These are phyloP conservation scores for Falco berigora DNA, from an alignment of 2,797 vertebrate species.

Conservation along the genomic window DNA sequence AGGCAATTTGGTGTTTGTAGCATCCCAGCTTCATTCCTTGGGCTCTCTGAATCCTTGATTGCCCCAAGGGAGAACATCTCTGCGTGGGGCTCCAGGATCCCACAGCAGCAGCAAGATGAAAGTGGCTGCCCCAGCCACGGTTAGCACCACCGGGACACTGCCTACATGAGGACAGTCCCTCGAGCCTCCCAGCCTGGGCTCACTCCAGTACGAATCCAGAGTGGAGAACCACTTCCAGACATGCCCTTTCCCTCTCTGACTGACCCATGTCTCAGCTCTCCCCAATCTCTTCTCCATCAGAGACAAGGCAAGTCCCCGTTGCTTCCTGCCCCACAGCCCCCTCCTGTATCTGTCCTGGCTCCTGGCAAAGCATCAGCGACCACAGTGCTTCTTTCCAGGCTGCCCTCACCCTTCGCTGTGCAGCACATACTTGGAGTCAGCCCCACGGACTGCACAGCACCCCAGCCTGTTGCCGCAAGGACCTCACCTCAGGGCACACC, in stretches of 20 bases:
- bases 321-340: not conserved
- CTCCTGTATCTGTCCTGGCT: rapidly evolving
- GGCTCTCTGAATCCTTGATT: not conserved
- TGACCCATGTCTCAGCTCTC: not conserved
- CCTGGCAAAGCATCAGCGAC: not conserved
- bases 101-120: not conserved
- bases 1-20: not conserved
- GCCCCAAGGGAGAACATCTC: not conserved
- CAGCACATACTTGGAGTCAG: rapidly evolving
- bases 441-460: not conserved
- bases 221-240: not conserved
- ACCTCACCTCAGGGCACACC: not conserved
- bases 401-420: not conserved
- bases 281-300: not conserved
- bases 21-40: not conserved
- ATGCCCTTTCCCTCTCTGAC: not conserved
- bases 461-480: not conserved
- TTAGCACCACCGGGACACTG: not conserved
- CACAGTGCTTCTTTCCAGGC: rapidly evolving
- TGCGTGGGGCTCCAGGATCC: not conserved
- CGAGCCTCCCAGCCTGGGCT: not conserved
- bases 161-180: not conserved
- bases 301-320: not conserved
- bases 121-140: not conserved
- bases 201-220: not conserved